Evolutionary conservation across 2,113 vertebrate species (phyloP), one percentile per base, ranked within the genome.

Genomic region (Morone saxatilis): DNA sequence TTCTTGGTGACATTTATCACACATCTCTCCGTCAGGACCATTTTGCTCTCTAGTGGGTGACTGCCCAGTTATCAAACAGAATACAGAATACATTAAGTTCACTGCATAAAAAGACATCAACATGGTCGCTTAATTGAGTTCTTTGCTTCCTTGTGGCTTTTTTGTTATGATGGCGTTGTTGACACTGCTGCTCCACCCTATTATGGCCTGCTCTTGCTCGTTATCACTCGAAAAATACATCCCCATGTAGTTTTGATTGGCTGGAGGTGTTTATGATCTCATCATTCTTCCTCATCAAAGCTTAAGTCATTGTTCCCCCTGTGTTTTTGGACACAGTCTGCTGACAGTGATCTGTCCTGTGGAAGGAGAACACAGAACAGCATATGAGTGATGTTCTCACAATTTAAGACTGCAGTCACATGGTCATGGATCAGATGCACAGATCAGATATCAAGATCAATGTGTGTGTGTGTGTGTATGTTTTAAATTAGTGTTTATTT

Each of bases 281-380:
- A 12, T 53, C 1, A 38, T 54, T 76, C 43, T 7, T 40, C 7
- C 22, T 63, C 20, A 38, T 51, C 63, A 41, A 7, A 11, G 10
- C 22, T 13, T 74, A 74, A 66, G 81, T 50, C 41, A 75, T 17
- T 61, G 19, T 8, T 71, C 36, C 43, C 40, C 51, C 9, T 70
- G 45, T 74, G 70, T 31, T 62, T 60, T 51, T 19, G 4, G 48
- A 47, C 47, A 16, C 38, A 25, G 54, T 48, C 50, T 60, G 50
- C 47, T 72, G 40, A 61, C 13, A 45, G 4, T 11, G 36, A 47
- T 60, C n/a, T 22, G 19, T 43, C 9, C 9, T 38, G 50, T n/a
- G 16, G 20, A 57, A 12, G 6, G 11, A 51, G 7, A 20, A 47
- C 14, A 22, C 40, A 51, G 66, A 56, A 53, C 56, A 72, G 47